Evolutionary conservation across 2,113 vertebrate genomes (phyloP).

Genomic region (Regulus satrapa): DNA sequence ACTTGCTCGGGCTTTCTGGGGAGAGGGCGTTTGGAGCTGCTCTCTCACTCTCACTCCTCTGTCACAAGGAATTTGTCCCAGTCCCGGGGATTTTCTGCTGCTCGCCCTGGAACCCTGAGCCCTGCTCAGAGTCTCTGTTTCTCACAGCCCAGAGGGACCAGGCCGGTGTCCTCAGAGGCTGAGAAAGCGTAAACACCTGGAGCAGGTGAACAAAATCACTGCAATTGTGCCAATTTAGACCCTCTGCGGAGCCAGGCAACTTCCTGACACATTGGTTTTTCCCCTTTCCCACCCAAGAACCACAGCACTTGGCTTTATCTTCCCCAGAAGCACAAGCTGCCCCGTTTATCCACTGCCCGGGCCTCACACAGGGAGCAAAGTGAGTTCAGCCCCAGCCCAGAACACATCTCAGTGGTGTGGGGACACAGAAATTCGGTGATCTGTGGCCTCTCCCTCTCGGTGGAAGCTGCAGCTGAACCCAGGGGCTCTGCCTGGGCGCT

Average conservation of each 20-base stretch:
- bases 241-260: not conserved
- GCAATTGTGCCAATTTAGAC: not conserved
- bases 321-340: not conserved
- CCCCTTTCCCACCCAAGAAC: not conserved
- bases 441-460: not conserved
- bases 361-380: fast-evolving
- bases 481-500: not conserved
- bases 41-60: not conserved
- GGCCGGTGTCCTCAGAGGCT: not conserved
- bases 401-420: not conserved
- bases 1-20: not conserved
- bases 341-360: not conserved
- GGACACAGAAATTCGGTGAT: not conserved
- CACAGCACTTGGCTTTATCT: not conserved
- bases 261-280: not conserved
- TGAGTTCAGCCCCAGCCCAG: not conserved
- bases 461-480: not conserved
- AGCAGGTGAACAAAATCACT: not conserved
- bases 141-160: not conserved
- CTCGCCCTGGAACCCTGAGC: not conserved
- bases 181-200: not conserved
- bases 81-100: not conserved
- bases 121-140: not conserved
- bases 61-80: not conserved
- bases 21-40: not conserved